phyloP scores from a whole-genome alignment of 2,797 vertebrate species.

The Kryptopterus vitreolus region DNA sequence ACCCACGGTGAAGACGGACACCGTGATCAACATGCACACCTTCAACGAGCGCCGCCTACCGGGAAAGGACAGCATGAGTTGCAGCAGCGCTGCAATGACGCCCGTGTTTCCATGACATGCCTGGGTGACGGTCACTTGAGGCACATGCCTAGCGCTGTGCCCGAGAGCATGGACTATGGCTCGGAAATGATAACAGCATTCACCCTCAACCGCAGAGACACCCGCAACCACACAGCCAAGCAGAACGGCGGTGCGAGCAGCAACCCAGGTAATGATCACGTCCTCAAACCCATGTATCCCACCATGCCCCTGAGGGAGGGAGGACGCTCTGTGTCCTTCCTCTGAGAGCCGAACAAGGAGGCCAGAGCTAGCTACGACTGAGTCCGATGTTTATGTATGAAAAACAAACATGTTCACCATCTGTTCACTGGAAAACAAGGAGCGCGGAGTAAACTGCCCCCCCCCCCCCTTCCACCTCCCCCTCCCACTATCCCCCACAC shows the following conservation, averaged over 20 bases:
- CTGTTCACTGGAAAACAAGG: conserved; percentile 53
- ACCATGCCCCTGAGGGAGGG: conserved; percentile 59
- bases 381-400: conserved; percentile 80
- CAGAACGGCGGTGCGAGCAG: conserved; percentile 74
- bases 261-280: conserved; percentile 75
- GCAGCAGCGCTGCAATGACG: conserved; percentile 89
- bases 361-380: conserved; percentile 62
- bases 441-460: conserved; percentile 18
- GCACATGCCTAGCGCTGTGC: conserved; percentile 67
- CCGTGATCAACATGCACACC: conserved; percentile 98
- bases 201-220: conserved; percentile 77
- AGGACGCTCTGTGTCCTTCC: conserved; percentile 58
- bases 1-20: conserved; percentile 86
- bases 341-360: conserved; percentile 48
- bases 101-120: conserved; percentile 86
- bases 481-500: not conserved
- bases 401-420: conserved; percentile 58
- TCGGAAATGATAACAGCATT: conserved; percentile 74
- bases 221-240: conserved; percentile 74
- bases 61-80: conserved; percentile 94
- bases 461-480: not conserved
- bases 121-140: conserved; percentile 71
- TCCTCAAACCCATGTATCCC: conserved; percentile 62
- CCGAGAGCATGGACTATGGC: conserved; percentile 75
- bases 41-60: conserved; percentile 97